Base-by-base conservation (phyloP, 2,888 invertebrate species). In the Ormyrus labotus region DNA sequence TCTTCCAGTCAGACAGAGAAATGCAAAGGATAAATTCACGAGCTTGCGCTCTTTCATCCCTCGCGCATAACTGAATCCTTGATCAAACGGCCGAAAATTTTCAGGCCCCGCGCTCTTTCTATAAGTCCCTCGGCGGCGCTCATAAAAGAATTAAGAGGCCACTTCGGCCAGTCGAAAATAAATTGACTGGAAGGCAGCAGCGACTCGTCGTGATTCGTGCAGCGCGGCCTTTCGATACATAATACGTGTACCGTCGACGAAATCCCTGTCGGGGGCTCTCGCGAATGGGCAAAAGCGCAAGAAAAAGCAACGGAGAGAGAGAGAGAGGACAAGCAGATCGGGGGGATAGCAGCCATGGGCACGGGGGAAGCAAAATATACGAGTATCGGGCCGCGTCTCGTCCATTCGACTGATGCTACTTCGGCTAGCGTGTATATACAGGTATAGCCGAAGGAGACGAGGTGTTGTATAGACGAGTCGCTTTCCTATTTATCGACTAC, bases 401-500 rank as follows among this genome's bases (percentile, higher is more conserved):
- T 74, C 69, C 69, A 64, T 79, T 74, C 69, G 69, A 74, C 79
- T 74, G 74, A 70, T 79, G 69, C 64, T 63, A 34, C 48, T 53
- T 11, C 10, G n/a, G 45, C 13, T 19, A 51, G 5, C 51, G 7
- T 10, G 9, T 60, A 51, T n/a, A 67, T 64, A 64, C 13, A 67
- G 11, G 53, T 76, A 47, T 45, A 69, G 5, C 5, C 6, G 47
- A 8, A 19, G 19, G 19, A 60, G 10, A 78, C 51, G 57, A 75
- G 65, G 71, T 68, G 72, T 69, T 73, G 72, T 71, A 77, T 72
- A 69, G 76, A 75, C 75, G 75, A 81, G 69, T 73, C 77, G 78
- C 69, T 81, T 73, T 73, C 71, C 78, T 77, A 81, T 81, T 81
- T 77, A 81, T 81, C 77, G 78, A 61, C 73, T 64, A 73, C 73